A percentile compares a stretch with the other conserved stretches of the same genome.
Conservation (phyloP, 2,888 invertebrate species). For the Capitulum mitella region DNA sequence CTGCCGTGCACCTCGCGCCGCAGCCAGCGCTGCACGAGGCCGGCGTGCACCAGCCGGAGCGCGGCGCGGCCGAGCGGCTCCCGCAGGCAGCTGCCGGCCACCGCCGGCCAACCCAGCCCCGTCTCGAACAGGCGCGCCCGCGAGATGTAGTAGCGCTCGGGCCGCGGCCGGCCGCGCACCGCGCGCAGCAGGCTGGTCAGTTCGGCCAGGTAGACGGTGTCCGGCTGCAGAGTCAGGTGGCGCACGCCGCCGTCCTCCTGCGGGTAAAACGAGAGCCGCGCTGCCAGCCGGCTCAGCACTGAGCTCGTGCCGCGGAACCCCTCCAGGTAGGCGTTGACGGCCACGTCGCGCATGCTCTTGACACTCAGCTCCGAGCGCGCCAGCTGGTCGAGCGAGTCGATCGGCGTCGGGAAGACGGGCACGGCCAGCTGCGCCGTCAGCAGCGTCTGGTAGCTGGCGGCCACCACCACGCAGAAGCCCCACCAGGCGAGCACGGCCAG, state of each 20-base stretch:
- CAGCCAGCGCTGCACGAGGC: not conserved
- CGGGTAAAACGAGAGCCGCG: slow-evolving; percentile 31
- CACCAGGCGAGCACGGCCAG: slow-evolving; percentile 50
- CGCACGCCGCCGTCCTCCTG: slow-evolving; percentile 27
- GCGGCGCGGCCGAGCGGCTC: not conserved
- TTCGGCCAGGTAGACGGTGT: slow-evolving; percentile 26
- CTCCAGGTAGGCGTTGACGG: slow-evolving; percentile 52
- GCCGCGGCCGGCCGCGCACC: not conserved
- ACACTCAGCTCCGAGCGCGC: slow-evolving; percentile 36
- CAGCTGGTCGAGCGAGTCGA: slow-evolving; percentile 34
- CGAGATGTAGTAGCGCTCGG: not conserved
- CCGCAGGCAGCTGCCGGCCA: not conserved
- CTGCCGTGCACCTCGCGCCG: not conserved
- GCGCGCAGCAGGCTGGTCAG: not conserved
- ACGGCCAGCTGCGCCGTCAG: slow-evolving; percentile 65
- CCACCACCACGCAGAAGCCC: slow-evolving; percentile 38
- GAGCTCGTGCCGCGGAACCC: slow-evolving; percentile 37
- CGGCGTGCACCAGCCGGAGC: not conserved
- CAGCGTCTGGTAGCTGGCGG: slow-evolving; percentile 54
- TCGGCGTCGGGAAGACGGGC: slow-evolving; percentile 53
- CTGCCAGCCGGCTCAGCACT: slow-evolving; percentile 29
- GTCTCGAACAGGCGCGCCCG: not conserved
- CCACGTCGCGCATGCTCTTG: slow-evolving; percentile 39
- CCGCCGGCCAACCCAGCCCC: not conserved
- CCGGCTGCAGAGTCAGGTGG: slow-evolving; percentile 31